These are phyloP conservation scores for Dicaeum eximium DNA, from an alignment of 2,113 vertebrate genomes.

Conservation along the genomic window DNA sequence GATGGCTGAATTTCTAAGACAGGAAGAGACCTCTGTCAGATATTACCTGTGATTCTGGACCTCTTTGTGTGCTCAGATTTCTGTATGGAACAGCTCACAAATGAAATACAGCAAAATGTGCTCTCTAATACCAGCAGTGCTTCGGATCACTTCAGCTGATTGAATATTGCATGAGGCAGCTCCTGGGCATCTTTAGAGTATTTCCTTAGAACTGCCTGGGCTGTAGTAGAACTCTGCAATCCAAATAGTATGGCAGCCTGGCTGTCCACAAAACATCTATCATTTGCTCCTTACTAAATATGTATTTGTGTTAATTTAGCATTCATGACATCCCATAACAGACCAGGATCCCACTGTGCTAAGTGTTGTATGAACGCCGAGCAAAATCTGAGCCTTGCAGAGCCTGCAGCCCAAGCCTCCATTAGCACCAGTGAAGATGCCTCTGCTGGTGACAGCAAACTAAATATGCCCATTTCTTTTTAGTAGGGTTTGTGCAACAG, in stretches of 20 bases:
- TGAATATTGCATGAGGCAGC: constrained; percentile 35
- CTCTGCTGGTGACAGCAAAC: constrained; percentile 4
- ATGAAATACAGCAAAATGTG: constrained; percentile 1
- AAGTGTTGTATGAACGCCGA: neutral
- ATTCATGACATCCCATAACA: constrained; percentile 26
- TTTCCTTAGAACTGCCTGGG: constrained; percentile 17
- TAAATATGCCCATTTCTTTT: constrained; percentile 7
- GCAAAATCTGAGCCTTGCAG: constrained; percentile 30
- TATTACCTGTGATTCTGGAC: neutral
- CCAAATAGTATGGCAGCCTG: constrained; percentile 1
- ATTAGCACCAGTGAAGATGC: neutral
- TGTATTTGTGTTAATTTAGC: constrained; percentile 38
- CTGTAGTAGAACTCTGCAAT: neutral
- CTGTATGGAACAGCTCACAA: neutral
- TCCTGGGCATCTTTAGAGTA: neutral
- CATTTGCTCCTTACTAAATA: constrained; percentile 46
- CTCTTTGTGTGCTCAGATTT: neutral
- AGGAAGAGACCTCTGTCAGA: neutral
- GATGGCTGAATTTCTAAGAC: constrained; percentile 22
- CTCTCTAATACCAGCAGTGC: neutral
- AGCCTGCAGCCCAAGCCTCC: neutral
- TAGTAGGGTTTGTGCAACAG: neutral
- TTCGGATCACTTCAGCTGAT: neutral
- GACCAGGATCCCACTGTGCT: constrained; percentile 16
- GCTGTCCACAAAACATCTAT: constrained; percentile 25